Evolutionary conservation across 37 sponge, comb jelly and placozoan genomes (phyloP), one percentile per base, ranked within the genome.

Genomic region (Beroe ovata): DNA sequence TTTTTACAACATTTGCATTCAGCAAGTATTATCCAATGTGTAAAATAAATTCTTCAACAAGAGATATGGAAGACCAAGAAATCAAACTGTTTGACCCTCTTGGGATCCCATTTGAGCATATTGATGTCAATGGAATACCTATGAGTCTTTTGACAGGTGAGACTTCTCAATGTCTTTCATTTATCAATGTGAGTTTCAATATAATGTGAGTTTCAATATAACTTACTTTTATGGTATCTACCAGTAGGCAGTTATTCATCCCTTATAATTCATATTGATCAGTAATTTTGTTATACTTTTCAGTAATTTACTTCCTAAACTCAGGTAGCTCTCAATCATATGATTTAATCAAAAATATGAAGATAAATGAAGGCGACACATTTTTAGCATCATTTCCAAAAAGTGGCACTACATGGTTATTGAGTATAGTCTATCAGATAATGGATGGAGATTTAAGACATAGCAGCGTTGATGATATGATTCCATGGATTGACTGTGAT

Each of bases 401-500:
- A 77, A 77, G 84, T 77, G 84, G 84, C 0, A 77, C 84, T 42
- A 77, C 84, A 21, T 77, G 84, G 84, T 19, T 77, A 1, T 35
- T 77, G 22, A 77, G 25, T 36, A 77, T 77, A 3, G 54, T 77
- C 18, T 77, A 36, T 35, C 42, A 77, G 20, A n/a, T 77, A 0
- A 77, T 77, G 84, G 84, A 36, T 36, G 84, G 38, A 26, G 47
- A 40, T 21, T 21, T 4, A 14, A 23, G n/a, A 8, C 14, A 26
- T 16, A 34, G 34, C 2, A 66, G 35, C 14, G 54, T 40, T 30
- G 84, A 77, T 40, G 54, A 77, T 40, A 19, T 77, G 20, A 41
- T 77, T 39, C 84, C 84, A 0, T 77, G 84, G 84, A 6, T 77
- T 8, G 84, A 77, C 38, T 77, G 84, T 77, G 84, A 77, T 42